phyloP scores from a whole-genome alignment of 2,797 vertebrate species.

The Malurus leucopterus region DNA sequence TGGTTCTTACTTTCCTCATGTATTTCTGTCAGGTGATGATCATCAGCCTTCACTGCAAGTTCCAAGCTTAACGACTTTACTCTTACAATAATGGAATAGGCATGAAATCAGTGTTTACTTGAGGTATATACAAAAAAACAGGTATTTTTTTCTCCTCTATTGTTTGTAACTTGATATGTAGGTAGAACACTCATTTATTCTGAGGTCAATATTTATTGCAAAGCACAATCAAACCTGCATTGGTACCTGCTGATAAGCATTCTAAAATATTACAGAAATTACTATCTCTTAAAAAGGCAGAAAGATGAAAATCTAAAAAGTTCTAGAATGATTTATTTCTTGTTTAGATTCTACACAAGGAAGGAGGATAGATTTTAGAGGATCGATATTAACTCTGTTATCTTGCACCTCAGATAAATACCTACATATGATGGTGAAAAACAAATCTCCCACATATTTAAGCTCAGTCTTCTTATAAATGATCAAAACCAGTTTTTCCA shows the following conservation, averaged over 20 bases:
- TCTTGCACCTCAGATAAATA: not conserved
- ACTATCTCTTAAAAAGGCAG: not conserved
- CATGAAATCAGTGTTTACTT: not conserved
- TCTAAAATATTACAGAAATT: not conserved
- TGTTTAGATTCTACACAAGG: not conserved
- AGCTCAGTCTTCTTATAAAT: not conserved
- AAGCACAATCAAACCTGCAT: not conserved
- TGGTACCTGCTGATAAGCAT: not conserved
- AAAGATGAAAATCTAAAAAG: not conserved
- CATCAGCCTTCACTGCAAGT: not conserved
- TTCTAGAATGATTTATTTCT: not conserved
- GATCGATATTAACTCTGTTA: not conserved
- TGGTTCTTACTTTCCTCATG: not conserved
- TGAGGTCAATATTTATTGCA: not conserved
- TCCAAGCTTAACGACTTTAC: not conserved
- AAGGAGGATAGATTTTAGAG: not conserved
- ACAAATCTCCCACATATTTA: not conserved
- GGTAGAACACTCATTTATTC: not conserved
- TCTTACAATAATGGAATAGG: not conserved
- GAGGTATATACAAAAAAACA: not conserved
- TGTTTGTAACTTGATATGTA: not conserved
- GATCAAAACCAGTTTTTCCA: not conserved
- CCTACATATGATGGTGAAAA: not conserved
- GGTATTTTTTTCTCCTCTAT: not conserved
- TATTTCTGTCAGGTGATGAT: not conserved